Percentiles rank a stretch among this genome's conserved stretches.
phyloP scores from a whole-genome alignment of 2,888 invertebrate genomes.

The Adineta ricciae region DNA sequence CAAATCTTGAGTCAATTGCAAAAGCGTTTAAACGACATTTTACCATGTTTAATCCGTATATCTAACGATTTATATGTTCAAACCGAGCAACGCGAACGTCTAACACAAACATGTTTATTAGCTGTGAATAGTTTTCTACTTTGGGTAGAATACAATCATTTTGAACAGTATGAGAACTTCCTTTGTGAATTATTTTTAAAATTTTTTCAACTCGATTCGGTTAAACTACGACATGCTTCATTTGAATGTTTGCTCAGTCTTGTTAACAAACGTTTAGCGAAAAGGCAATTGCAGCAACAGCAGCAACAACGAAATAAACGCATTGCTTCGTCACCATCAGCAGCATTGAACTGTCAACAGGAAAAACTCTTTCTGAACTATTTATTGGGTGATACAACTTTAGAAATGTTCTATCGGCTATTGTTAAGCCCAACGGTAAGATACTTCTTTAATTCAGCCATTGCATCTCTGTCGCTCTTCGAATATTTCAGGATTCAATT shows the following conservation, averaged over 20 bases:
- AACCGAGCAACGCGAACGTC: neutral
- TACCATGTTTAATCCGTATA: constrained; percentile 15
- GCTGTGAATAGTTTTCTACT: constrained; percentile 13
- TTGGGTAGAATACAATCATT: neutral
- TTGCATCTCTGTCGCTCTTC: neutral
- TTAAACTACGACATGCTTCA: neutral
- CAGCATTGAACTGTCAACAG: constrained; percentile 8
- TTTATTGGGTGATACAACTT: neutral
- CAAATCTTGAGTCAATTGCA: constrained; percentile 20
- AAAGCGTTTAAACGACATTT: constrained; percentile 22
- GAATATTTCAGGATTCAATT: neutral
- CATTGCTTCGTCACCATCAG: neutral
- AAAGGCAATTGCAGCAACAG: neutral
- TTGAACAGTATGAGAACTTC: constrained; percentile 13
- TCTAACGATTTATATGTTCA: neutral
- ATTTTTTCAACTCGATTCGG: neutral
- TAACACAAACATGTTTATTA: constrained; percentile 12
- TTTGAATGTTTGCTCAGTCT: constrained; percentile 13
- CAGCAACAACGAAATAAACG: constrained; percentile 14
- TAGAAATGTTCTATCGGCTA: neutral
- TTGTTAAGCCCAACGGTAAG: neutral
- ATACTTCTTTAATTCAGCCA: neutral
- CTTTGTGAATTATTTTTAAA: constrained; percentile 19
- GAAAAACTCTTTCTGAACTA: neutral
- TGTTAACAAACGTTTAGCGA: constrained; percentile 5